Base-by-base conservation (phyloP, 1,140 invertebrate species). In the Drosophila pallidifrons region DNA sequence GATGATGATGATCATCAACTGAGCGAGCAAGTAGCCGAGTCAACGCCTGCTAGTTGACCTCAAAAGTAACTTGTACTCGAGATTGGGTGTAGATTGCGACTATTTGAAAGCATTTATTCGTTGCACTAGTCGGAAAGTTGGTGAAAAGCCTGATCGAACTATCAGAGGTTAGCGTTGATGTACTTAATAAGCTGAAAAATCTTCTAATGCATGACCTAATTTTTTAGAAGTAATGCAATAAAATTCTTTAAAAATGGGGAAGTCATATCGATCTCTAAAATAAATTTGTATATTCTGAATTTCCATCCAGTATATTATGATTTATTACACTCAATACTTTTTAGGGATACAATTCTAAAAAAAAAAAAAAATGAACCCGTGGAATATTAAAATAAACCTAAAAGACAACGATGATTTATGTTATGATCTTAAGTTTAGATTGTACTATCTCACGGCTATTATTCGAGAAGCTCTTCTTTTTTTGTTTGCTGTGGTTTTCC, bases 401-500 rank as follows among this genome's bases (percentile, higher is more conserved):
- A 20, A 30, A 16, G 16, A 15, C n/a, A 13, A 8, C 55, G 20
- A 72, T 72, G 69, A 65, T 72, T 72, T 71, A 71, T 65, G 32
- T 72, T 65, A 71, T 65, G 32, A 10, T 57, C 52, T 57, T 64
- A 38, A 15, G 52, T 52, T 72, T 51, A 49, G 49, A 6, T 41
- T 63, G 0, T 16, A 58, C 45, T 75, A 57, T 75, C 72, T 75
- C 72, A 75, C 66, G 72, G 72, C 67, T 75, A 75, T 75, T 75
- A 75, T 51, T 41, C 13, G 49, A 58, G 55, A 13, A 41, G 2
- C 15, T 66, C 20, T 46, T 55, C 15, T 60, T 32, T 38, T 65
- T 55, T 58, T 51, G 45, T 51, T 30, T 5, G 46, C 57, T 75
- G 66, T 70, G 72, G 72, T 75, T 75, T 63, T 63, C 35, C 58